Evolutionary conservation across 2,113 vertebrate genomes (phyloP).

Genomic region (Hepsetus odoe): DNA sequence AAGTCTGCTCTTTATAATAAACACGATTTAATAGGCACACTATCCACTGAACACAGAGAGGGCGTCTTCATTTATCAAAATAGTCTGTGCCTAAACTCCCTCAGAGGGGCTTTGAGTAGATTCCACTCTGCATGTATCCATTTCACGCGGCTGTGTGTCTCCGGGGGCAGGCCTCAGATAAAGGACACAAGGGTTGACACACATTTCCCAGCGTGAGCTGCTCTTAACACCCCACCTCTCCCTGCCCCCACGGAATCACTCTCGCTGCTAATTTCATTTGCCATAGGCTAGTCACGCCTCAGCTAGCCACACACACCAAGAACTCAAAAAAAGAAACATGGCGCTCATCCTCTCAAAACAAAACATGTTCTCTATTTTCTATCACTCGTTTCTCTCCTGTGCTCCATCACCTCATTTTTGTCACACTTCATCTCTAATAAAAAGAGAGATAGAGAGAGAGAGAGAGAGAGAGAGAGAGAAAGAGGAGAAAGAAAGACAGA

Average conservation of each 20-base stretch:
- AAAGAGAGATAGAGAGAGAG: not conserved
- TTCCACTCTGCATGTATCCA: conserved; percentile 40
- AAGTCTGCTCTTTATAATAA: not conserved
- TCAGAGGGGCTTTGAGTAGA: conserved; percentile 29
- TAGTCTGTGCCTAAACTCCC: conserved; percentile 37
- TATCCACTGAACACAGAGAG: not conserved
- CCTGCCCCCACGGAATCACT: conserved; percentile 57
- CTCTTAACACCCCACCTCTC: conserved; percentile 50
- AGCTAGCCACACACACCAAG: conserved; percentile 55
- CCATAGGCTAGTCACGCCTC: conserved; percentile 57
- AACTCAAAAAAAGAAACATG: not conserved
- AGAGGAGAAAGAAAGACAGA: conserved; percentile 35
- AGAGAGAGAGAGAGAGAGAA: conserved; percentile 35
- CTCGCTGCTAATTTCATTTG: conserved; percentile 69
- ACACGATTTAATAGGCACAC: not conserved
- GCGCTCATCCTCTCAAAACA: not conserved
- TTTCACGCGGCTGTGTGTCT: conserved; percentile 50
- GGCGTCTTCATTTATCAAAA: conserved; percentile 38
- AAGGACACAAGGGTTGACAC: conserved; percentile 54
- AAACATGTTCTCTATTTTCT: not conserved
- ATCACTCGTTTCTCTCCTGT: not conserved
- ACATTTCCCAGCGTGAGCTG: conserved; percentile 57
- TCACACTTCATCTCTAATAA: too few relatives aligned
- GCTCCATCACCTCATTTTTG: not conserved
- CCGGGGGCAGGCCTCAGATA: conserved; percentile 50